These are phyloP conservation scores for Luidia sarsii DNA, from an alignment of 53 echinoderm and acorn worm genomes.

Conservation along the genomic window DNA sequence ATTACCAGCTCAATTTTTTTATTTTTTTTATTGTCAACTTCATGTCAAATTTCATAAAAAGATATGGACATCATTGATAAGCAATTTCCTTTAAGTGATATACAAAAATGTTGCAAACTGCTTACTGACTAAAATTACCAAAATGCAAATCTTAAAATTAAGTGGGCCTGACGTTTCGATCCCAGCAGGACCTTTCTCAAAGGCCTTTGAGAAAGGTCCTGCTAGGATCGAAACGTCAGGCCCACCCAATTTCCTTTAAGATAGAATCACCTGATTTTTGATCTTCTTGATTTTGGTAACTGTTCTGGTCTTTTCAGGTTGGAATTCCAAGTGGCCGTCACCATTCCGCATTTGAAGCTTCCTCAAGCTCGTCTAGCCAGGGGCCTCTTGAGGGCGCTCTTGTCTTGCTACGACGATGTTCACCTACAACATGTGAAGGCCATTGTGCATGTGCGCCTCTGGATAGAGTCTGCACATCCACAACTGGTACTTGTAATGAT, in stretches of 20 bases:
- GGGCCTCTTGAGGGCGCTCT: slow-evolving; percentile 44
- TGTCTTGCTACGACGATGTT: slow-evolving; percentile 37
- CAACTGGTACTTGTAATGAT: slow-evolving; percentile 23
- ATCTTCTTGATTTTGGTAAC: background rate
- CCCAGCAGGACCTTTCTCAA: no score
- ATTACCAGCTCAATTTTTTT: background rate
- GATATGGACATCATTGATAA: background rate
- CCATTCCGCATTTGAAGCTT: slow-evolving; percentile 44
- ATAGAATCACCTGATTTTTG: background rate
- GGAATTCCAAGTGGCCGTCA: slow-evolving; percentile 20
- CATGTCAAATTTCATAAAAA: background rate
- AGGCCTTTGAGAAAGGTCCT: no score
- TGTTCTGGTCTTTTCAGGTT: slow-evolving; percentile 9
- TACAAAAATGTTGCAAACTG: no score
- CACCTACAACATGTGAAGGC: slow-evolving; percentile 32
- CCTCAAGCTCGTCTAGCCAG: background rate
- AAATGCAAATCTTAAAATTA: no score
- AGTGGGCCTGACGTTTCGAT: no score
- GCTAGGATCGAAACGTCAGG: no score
- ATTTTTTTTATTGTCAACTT: background rate
- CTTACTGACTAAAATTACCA: no score
- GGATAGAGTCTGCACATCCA: slow-evolving; percentile 2
- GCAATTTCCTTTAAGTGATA: background rate
- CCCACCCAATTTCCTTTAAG: background rate
- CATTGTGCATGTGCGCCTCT: slow-evolving; percentile 48